Evolutionary conservation across 2,113 vertebrate species (phyloP).

Genomic region (Dissostichus mawsoni): DNA sequence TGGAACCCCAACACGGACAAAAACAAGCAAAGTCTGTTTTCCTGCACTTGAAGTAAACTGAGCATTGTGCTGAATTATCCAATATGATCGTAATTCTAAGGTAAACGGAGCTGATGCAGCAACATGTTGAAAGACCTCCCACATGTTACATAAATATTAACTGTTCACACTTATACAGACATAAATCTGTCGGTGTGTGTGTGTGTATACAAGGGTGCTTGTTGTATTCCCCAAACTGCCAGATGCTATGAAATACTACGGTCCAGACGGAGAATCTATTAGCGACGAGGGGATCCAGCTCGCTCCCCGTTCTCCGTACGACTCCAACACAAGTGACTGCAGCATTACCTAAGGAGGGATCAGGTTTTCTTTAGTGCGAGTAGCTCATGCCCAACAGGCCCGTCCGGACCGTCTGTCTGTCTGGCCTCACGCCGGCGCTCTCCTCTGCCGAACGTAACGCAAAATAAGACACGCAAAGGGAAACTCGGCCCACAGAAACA

Average conservation of each 20-base stretch:
- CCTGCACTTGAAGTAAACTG: neutral
- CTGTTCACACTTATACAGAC: neutral
- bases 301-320: neutral
- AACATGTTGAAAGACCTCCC: too few relatives aligned
- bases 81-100: neutral
- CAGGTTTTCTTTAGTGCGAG: slow-evolving; percentile 39
- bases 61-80: neutral
- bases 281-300: slow-evolving; percentile 20
- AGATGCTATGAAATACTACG: slow-evolving; percentile 6
- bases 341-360: slow-evolving; percentile 52
- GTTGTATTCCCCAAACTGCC: neutral
- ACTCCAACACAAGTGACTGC: slow-evolving; percentile 26
- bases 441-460: neutral
- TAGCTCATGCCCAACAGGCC: slow-evolving; percentile 32
- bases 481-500: slow-evolving; percentile 2
- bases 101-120: neutral
- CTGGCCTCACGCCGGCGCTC: slow-evolving; percentile 7
- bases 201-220: neutral
- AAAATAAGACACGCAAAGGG: neutral
- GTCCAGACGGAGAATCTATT: slow-evolving; percentile 18
- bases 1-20: too few relatives aligned
- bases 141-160: neutral
- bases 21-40: neutral
- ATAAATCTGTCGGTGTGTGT: neutral
- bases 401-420: slow-evolving; percentile 27